These are phyloP conservation scores for Drosophila phalerata DNA, from an alignment of 2,888 invertebrate species.

Conservation along the genomic window DNA sequence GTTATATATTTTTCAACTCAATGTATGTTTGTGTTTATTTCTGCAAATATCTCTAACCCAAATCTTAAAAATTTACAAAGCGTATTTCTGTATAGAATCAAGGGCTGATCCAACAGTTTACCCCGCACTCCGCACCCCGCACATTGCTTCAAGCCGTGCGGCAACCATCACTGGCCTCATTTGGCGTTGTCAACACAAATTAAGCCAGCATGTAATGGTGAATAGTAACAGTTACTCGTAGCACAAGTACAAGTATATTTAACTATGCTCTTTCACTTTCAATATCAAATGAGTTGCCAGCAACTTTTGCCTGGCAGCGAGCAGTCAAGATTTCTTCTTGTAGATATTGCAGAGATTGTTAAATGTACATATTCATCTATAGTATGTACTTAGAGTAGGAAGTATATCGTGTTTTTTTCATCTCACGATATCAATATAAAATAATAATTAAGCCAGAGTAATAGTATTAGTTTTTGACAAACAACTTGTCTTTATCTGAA, in stretches of 20 bases:
- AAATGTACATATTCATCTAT: not conserved
- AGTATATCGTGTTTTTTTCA: not conserved
- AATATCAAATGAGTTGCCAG: constrained; percentile 78
- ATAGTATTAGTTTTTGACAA: not conserved
- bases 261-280: constrained; percentile 81
- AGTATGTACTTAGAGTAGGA: constrained; percentile 4
- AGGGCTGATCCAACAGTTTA: constrained; percentile 12
- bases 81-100: constrained; percentile 50
- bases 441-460: not conserved
- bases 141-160: not conserved
- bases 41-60: constrained; percentile 75
- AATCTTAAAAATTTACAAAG: constrained; percentile 79
- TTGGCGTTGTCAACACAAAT: constrained; percentile 73
- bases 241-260: constrained; percentile 53
- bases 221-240: constrained; percentile 14
- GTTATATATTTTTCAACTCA: not conserved
- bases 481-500: not conserved
- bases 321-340: constrained; percentile 73
- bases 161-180: constrained; percentile 31
- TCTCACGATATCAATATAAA: not conserved
- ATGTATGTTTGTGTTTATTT: constrained; percentile 32
- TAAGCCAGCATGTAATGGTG: constrained; percentile 69
- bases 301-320: constrained; percentile 74
- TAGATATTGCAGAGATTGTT: constrained; percentile 48
- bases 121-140: not conserved